Percentiles rank a stretch among this genome's conserved stretches.
Conservation (phyloP, 2,888 invertebrate genomes). For the Aproaerema taeniolella region DNA sequence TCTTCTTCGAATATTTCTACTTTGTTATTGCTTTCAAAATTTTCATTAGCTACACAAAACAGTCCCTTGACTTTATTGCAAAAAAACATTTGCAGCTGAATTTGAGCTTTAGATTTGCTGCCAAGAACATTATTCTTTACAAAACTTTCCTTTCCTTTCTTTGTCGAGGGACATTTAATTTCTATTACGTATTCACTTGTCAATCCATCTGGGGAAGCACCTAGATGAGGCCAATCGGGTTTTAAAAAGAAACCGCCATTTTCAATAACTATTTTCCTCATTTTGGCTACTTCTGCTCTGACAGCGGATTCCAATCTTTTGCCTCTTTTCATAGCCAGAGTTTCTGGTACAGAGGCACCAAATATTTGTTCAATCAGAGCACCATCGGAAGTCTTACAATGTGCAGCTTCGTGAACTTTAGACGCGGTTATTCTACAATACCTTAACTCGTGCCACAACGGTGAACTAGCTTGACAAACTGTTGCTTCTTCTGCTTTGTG, state of each 20-base stretch:
- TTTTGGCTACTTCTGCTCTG: conserved; percentile 8
- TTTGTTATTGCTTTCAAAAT: conserved; percentile 16
- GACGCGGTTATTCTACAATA: conserved; percentile 23
- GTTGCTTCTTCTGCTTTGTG: conserved; percentile 8
- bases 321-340: conserved; percentile 14
- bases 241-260: conserved; percentile 14
- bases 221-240: conserved; percentile 10
- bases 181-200: conserved; percentile 12
- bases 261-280: conserved; percentile 9
- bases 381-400: conserved; percentile 13
- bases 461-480: conserved; percentile 1
- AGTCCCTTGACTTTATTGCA: conserved; percentile 12
- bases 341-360: conserved; percentile 13
- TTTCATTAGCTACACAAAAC: conserved; percentile 22
- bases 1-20: conserved; percentile 13
- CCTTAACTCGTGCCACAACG: conserved; percentile 21
- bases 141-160: conserved; percentile 10
- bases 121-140: conserved; percentile 10
- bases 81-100: conserved; percentile 21
- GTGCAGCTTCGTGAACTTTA: conserved; percentile 17
- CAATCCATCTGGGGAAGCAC: conserved; percentile 18
- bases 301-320: conserved; percentile 9
- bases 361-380: conserved; percentile 6
- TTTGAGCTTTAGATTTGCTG: conserved; percentile 17
- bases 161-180: conserved; percentile 16